Conservation (phyloP, 2,113 vertebrate species). For the Tringa solitaria region DNA sequence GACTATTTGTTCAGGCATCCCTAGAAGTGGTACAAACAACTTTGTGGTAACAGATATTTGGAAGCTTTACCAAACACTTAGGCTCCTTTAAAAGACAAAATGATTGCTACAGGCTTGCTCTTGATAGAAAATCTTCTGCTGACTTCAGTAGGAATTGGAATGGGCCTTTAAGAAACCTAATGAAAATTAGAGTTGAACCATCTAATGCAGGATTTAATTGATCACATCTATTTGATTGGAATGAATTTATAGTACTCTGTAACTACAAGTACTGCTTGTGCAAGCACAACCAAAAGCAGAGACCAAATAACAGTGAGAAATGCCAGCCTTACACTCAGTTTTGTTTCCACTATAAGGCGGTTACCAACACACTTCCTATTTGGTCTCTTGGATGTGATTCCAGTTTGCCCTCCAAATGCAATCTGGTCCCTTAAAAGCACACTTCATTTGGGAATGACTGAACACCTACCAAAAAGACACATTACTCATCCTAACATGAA, state of each 20-base stretch:
- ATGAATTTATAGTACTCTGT: background rate
- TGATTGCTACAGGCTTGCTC: background rate
- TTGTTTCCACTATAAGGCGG: background rate
- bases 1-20: background rate
- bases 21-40: background rate
- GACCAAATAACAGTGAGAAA: background rate
- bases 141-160: background rate
- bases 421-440: background rate
- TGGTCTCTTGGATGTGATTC: background rate
- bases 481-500: background rate
- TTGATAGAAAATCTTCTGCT: background rate
- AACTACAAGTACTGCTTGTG: background rate
- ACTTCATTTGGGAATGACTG: background rate
- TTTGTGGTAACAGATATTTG: background rate
- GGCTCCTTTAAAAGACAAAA: background rate
- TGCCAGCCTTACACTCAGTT: background rate
- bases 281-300: background rate
- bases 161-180: background rate
- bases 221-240: background rate
- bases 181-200: background rate
- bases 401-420: background rate
- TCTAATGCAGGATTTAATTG: background rate
- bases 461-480: background rate
- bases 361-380: background rate
- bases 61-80: background rate